Evolutionary conservation across 1,140 invertebrate species (phyloP).

Genomic region (Drosophila guanche): DNA sequence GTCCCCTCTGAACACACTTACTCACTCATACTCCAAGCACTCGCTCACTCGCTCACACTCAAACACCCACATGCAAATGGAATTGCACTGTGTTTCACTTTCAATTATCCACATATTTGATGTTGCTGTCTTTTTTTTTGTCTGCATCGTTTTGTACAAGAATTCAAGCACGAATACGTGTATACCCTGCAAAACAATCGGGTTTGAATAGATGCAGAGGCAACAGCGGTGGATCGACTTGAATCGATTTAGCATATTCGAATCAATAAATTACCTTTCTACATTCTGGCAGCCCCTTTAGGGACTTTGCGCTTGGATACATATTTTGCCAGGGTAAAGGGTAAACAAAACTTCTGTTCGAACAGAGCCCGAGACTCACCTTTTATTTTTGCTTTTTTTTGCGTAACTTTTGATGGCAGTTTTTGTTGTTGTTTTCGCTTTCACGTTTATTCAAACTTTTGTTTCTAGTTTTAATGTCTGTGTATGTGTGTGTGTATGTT

Average conservation of each 20-base stretch:
- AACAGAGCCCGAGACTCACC: not conserved
- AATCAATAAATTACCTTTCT: too few species aligned
- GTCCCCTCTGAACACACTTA: constrained; percentile 41
- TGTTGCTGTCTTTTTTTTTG: constrained; percentile 34
- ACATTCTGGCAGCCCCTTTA: too few species aligned
- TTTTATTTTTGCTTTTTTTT: constrained; percentile 27
- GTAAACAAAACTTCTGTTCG: too few species aligned
- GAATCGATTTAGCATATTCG: too few species aligned
- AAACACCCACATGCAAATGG: constrained; percentile 14
- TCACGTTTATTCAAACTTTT: constrained; percentile 47
- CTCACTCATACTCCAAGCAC: not conserved
- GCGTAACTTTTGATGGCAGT: constrained; percentile 44
- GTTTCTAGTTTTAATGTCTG: constrained; percentile 15
- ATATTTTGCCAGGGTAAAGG: too few species aligned
- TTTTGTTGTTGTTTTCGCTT: constrained; percentile 35
- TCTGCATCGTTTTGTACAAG: not conserved
- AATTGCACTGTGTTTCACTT: constrained; percentile 33
- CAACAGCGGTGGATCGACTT: too few species aligned
- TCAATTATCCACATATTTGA: constrained; percentile 58
- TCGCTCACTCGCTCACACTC: constrained; percentile 4
- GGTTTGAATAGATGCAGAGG: too few species aligned
- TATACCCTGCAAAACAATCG: too few species aligned
- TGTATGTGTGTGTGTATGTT: constrained; percentile 29
- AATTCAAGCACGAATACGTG: too few species aligned
- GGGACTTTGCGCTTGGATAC: too few species aligned